Evolutionary conservation across 1,140 invertebrate genomes (phyloP), one percentile per base, ranked within the genome.

Genomic region (Aphelinus atriplicis): DNA sequence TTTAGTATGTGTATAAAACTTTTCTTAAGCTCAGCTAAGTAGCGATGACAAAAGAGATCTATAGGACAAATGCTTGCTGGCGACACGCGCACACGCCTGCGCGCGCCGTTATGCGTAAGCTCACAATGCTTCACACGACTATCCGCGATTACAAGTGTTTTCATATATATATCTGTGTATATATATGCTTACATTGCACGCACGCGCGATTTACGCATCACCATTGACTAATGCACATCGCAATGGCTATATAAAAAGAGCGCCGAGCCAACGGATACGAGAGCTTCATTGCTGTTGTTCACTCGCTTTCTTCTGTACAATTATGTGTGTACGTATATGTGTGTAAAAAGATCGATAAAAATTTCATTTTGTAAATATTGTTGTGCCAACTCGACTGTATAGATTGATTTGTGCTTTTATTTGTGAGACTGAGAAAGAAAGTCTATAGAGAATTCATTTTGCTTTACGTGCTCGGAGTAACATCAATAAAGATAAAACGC

Each of bases 41-140:
- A 62, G 42, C 62, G 68, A 62, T 64, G 68, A 74, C 62, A 74
- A 74, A 74, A 68, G 58, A 74, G 72, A 74, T 74, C 58, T 56
- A 68, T 62, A n/a, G 65, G 43, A 68, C 7, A 57, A n/a, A 9
- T 63, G 50, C 48, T 48, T 64, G 46, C 45, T 26, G 26, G 26
- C 26, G 26, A 26, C 26, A 26, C 26, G 26, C 26, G 26, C 26
- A 26, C 26, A 26, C 26, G 26, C 26, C 26, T 26, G 26, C 26
- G 26, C 26, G 26, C 26, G 26, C 26, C 26, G 26, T 26, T 26
- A 26, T 26, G 26, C 26, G 26, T 26, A 26, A 26, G 26, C 26
- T 26, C 26, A 26, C 26, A 26, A 26, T 26, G 26, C 26, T 26
- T 26, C 26, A 26, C 26, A 26, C 26, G 26, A 26, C 26, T 26